A percentile compares a stretch with the other conserved stretches of the same genome.
phyloP scores from a whole-genome alignment of 2,797 vertebrate species.

The Poeciliopsis presidionis region DNA sequence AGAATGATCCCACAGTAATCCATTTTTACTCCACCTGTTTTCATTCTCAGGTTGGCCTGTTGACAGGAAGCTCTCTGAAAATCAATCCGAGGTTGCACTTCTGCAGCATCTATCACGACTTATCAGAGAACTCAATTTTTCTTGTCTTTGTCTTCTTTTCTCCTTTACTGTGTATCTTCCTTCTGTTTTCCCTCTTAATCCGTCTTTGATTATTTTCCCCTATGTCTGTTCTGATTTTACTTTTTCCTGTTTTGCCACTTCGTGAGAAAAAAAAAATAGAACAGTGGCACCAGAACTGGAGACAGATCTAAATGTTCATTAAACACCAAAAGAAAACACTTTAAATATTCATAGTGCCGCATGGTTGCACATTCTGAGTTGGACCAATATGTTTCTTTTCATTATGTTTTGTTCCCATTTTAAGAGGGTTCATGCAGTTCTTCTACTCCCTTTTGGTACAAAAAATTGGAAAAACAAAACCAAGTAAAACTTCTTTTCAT shows the following conservation, averaged over 20 bases:
- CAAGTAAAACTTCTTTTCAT: neutral
- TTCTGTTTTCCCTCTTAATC: conserved; percentile 21
- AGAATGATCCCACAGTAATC: conserved; percentile 35
- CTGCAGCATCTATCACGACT: conserved; percentile 54
- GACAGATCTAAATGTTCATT: neutral
- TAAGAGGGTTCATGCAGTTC: neutral
- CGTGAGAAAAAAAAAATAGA: neutral
- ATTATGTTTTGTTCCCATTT: neutral
- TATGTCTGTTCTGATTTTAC: neutral
- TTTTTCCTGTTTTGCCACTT: conserved; percentile 2
- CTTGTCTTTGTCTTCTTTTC: conserved; percentile 22
- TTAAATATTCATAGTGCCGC: neutral
- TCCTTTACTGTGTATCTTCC: conserved; percentile 9
- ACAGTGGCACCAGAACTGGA: neutral
- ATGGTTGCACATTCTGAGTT: neutral
- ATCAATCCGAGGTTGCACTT: conserved; percentile 57
- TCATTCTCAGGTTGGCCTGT: conserved; percentile 43
- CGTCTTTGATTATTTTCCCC: conserved; percentile 18
- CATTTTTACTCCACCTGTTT: conserved; percentile 46
- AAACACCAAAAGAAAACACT: neutral
- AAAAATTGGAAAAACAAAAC: neutral
- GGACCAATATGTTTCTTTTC: neutral
- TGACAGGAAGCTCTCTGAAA: conserved; percentile 58
- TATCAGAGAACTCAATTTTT: conserved; percentile 35
- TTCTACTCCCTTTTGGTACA: neutral